phyloP scores from a whole-genome alignment of 2,113 vertebrate species.

The Pelusios castaneus region DNA sequence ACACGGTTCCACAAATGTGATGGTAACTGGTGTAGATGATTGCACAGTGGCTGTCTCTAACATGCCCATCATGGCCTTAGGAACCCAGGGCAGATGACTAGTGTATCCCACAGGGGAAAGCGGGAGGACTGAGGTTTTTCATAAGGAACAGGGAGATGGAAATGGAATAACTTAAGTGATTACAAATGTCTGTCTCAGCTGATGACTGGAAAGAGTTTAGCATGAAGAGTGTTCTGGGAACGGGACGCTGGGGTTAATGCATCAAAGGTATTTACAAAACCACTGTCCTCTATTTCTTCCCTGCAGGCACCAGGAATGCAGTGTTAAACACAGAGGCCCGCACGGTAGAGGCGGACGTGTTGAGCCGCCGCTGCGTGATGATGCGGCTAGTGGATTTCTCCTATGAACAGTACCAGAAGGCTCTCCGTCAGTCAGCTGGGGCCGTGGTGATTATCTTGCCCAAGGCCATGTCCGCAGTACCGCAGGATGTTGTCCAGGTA shows the following conservation, averaged over 20 bases:
- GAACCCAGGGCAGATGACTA: no score
- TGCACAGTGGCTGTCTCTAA: no score
- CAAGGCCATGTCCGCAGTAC: slow-evolving; percentile 90
- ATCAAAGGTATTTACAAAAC: rapidly evolving
- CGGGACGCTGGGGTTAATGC: not conserved
- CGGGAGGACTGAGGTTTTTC: not conserved
- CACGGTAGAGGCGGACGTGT: slow-evolving; percentile 91
- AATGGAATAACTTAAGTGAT: rapidly evolving
- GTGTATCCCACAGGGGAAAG: not conserved
- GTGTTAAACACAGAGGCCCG: slow-evolving; percentile 97
- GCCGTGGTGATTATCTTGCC: slow-evolving; percentile 97
- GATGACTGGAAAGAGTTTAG: not conserved
- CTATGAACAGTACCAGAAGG: slow-evolving; percentile 95
- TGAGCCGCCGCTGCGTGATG: slow-evolving; percentile 97
- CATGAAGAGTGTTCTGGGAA: not conserved
- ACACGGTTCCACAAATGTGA: not conserved
- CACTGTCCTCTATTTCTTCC: not conserved
- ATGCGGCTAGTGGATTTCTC: slow-evolving; percentile 95
- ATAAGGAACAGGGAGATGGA: rapidly evolving
- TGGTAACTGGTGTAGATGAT: not conserved
- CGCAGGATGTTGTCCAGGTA: slow-evolving; percentile 95
- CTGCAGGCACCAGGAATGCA: slow-evolving; percentile 90
- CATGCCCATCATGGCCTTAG: not conserved
- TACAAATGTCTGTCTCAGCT: not conserved
- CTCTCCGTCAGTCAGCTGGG: slow-evolving; percentile 92